Evolutionary conservation across 2,797 vertebrate species (phyloP).

Genomic region (Eospalax fontanierii): DNA sequence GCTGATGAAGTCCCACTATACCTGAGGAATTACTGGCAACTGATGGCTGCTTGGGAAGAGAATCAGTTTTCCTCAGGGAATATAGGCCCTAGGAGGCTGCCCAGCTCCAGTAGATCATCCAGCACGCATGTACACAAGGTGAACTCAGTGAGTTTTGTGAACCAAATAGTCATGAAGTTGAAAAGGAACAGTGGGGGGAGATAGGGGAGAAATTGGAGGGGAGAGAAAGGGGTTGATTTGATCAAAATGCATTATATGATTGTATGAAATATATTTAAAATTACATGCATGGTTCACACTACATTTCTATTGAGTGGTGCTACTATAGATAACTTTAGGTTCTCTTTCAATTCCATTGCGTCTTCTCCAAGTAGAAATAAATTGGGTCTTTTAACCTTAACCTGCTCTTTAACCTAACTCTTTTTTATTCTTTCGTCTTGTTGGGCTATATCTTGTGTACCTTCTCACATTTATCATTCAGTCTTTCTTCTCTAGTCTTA

Average conservation of each 20-base stretch:
- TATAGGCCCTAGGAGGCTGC: too few relatives aligned
- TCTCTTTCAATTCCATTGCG: conserved; percentile 46
- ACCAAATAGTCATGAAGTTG: too few relatives aligned
- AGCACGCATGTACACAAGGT: too few relatives aligned
- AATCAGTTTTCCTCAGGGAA: too few relatives aligned
- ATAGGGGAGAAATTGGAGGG: too few relatives aligned
- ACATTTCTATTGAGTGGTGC: neutral
- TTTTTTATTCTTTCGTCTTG: neutral
- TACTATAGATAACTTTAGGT: neutral
- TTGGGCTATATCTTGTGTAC: neutral
- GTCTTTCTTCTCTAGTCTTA: conserved; percentile 38
- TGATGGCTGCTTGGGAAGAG: too few relatives aligned
- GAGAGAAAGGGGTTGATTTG: too few relatives aligned
- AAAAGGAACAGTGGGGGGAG: too few relatives aligned
- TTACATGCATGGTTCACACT: neutral
- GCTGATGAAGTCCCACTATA: too few relatives aligned
- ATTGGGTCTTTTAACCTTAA: conserved; percentile 19
- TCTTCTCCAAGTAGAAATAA: conserved; percentile 24
- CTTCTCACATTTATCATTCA: conserved; percentile 7
- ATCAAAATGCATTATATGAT: too few relatives aligned
- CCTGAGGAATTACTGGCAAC: neutral
- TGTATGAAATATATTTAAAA: neutral
- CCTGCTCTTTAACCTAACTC: conserved; percentile 20
- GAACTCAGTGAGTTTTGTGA: too few relatives aligned
- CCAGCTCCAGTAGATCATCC: too few relatives aligned